These are phyloP conservation scores for Decapterus maruadsi DNA, from an alignment of 2,797 vertebrate species.

Conservation along the genomic window DNA sequence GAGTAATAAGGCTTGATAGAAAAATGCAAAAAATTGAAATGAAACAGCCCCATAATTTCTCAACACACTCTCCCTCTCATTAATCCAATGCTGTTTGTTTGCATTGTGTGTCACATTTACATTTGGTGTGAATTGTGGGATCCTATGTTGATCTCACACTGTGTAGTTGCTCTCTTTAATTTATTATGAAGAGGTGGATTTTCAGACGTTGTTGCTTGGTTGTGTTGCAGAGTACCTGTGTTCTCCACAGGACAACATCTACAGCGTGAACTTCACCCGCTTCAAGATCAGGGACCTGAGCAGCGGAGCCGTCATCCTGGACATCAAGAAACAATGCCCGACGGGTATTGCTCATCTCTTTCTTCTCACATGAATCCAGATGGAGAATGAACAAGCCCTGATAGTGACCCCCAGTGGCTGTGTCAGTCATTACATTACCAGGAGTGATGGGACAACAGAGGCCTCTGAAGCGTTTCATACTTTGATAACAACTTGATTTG, in stretches of 20 bases:
- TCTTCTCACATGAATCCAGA: neutral
- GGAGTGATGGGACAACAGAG: too few species aligned
- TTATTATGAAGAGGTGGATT: neutral
- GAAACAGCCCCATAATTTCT: too few species aligned
- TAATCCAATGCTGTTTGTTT: too few species aligned
- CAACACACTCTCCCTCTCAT: too few species aligned
- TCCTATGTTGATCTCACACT: too few species aligned
- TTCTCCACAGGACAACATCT: slow-evolving; percentile 91
- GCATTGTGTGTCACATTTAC: too few species aligned
- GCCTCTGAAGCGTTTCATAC: too few species aligned
- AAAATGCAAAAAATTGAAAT: too few species aligned
- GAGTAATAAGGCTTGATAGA: too few species aligned
- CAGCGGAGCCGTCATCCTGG: slow-evolving; percentile 89
- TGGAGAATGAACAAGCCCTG: neutral
- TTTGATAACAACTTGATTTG: too few species aligned
- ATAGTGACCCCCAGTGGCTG: too few species aligned
- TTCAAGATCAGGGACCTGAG: slow-evolving; percentile 94
- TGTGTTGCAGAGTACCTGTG: slow-evolving; percentile 88
- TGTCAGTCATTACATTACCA: neutral
- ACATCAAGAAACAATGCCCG: slow-evolving; percentile 89
- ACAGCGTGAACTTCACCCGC: slow-evolving; percentile 91
- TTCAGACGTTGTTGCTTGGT: neutral
- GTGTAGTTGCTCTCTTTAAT: neutral
- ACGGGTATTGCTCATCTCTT: slow-evolving; percentile 74
- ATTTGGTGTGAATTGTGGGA: too few species aligned